A percentile compares a stretch with the other conserved stretches of the same genome.
Conservation (phyloP, 2,888 invertebrate species). For the Drosophila anomelani region DNA sequence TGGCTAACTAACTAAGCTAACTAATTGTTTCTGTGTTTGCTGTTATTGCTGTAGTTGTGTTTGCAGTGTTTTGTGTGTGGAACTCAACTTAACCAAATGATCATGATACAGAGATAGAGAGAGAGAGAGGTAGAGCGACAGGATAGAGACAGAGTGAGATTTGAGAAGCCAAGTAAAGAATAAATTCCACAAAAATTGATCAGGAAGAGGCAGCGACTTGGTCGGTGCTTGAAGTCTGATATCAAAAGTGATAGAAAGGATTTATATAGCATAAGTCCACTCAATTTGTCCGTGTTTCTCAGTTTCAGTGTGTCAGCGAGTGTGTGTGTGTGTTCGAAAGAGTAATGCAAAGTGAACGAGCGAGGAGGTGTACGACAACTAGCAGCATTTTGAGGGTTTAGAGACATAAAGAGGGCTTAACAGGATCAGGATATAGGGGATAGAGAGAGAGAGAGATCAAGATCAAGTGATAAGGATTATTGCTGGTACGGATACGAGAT, state of each 20-base stretch:
- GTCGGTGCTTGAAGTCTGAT: constrained; percentile 16
- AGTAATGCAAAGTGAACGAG: constrained; percentile 65
- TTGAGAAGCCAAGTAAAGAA: not conserved
- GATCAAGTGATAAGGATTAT: constrained; percentile 48
- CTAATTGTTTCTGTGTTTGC: constrained; percentile 50
- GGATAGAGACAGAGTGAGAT: constrained; percentile 21
- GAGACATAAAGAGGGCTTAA: constrained; percentile 17
- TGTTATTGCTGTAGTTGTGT: constrained; percentile 42
- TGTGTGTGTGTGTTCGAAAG: constrained; percentile 28
- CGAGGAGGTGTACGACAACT: constrained; percentile 69
- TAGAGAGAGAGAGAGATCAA: constrained; percentile 23
- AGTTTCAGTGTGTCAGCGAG: constrained; percentile 13
- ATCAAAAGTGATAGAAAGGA: constrained; percentile 10
- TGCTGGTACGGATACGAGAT: constrained; percentile 45
- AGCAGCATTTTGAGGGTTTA: constrained; percentile 36
- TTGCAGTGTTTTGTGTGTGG: constrained; percentile 25
- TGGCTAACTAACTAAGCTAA: constrained; percentile 66
- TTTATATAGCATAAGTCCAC: constrained; percentile 39
- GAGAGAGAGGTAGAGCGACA: constrained; percentile 17
- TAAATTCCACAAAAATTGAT: constrained; percentile 3
- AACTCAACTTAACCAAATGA: constrained; percentile 34
- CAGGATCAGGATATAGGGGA: constrained; percentile 12
- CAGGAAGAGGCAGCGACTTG: constrained; percentile 11
- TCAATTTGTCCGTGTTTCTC: constrained; percentile 37
- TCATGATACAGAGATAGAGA: constrained; percentile 30